These are phyloP conservation scores for Saguinus midas DNA, from an alignment of 2,113 vertebrate genomes.

Conservation along the genomic window DNA sequence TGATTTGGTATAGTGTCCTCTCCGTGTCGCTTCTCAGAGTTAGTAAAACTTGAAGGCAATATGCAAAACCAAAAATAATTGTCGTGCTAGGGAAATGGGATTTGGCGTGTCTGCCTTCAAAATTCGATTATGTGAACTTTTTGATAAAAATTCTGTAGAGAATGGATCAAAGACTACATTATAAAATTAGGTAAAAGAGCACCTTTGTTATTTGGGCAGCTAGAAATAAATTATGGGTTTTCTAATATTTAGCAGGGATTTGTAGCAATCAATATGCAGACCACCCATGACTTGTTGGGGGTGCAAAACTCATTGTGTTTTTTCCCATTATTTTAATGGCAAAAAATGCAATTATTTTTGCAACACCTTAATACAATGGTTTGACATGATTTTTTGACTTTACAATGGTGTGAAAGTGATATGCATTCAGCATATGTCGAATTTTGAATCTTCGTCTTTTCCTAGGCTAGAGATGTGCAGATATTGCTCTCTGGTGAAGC, in stretches of 20 bases:
- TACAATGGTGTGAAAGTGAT: not conserved
- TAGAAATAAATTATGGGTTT: not conserved
- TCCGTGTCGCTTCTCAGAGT: not conserved
- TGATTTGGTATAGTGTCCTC: not conserved
- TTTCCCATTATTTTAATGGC: no score
- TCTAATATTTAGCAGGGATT: not conserved
- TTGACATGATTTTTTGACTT: not conserved
- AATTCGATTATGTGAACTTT: not conserved
- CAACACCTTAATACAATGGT: not conserved
- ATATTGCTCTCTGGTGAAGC: not conserved
- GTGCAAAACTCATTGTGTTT: no score
- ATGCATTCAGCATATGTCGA: not conserved
- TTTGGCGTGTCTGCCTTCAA: not conserved
- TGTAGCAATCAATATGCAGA: not conserved
- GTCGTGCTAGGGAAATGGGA: not conserved
- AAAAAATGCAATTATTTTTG: no score
- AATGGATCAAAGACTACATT: not conserved
- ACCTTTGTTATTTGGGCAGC: not conserved
- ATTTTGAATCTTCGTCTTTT: not conserved
- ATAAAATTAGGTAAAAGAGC: not conserved
- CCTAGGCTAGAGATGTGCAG: not conserved
- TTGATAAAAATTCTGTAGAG: not conserved
- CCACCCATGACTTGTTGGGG: not conserved
- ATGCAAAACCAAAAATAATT: not conserved
- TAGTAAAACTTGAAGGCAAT: conserved; percentile 15